Base-by-base conservation (phyloP, 2,797 vertebrate species). In the Pangasius sanitwongsei region DNA sequence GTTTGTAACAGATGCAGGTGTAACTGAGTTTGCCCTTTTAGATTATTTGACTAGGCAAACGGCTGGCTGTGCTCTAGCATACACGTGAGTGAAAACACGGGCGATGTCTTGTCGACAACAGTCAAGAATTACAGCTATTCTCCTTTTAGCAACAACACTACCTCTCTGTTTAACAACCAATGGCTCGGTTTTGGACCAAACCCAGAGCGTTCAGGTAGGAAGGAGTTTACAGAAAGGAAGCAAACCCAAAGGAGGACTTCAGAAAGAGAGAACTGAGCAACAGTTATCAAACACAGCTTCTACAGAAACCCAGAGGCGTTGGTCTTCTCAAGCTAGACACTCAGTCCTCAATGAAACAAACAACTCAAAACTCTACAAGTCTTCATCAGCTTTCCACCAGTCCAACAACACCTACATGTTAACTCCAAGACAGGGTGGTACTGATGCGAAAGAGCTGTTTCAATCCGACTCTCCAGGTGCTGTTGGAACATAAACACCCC, bases 71-170 rank as follows among this genome's bases (percentile, higher is more conserved):
- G 11, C 16, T 86, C 44, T 31, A 31, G 63, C 6, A 57, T 65
- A 67, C 89, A 5, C 6, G 86, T 80, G 86, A 85, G 90, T 89
- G 74, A 83, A 86, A 86, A 63, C 91, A 85, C 69, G 82, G 44
- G 92, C 86, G 80, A 96, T 96, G 96, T 94, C 92, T 94, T 89
- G 85, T 91, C 72, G 93, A 91, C 84, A 78, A 78, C 92, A 89
- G 81, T 86, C 28, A 81, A 78, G 85, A 74, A 74, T 59, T 13
- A 15, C 59, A 89, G 75, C 85, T 16, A 86, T 94, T 90, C 83
- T 95, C 89, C 90, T 91, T 50, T 9, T 90, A 25, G 11, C 90
- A 48, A 59, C 63, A 1, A 13, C 89, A 74, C 78, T 86, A 82
- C 61, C 88, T 59, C 48, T 69, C 59, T 86, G 55, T 4, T 90